phyloP scores from a whole-genome alignment of 2,797 vertebrate genomes.

The Acrossocheilus wenchowensis region DNA sequence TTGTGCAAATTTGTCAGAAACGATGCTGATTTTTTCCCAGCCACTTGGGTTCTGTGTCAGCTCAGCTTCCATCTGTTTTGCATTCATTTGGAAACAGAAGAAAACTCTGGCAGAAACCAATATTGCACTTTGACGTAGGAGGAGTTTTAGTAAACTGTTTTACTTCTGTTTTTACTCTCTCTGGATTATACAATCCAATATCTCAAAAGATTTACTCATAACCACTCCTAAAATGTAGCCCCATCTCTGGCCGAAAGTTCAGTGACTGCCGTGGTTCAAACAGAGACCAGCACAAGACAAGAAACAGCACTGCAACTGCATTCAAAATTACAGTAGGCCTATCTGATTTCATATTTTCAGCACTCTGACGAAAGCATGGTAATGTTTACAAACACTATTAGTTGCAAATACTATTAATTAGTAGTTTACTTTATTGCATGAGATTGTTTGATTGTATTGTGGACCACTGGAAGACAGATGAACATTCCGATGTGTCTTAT shows the following conservation, averaged over 20 bases:
- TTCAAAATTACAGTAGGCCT: background rate
- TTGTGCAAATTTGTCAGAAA: no score
- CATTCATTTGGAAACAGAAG: background rate
- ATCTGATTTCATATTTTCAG: background rate
- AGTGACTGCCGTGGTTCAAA: background rate
- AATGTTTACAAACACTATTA: background rate
- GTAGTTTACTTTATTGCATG: background rate
- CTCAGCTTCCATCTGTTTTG: background rate
- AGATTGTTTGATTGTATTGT: background rate
- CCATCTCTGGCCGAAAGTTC: background rate
- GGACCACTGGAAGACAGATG: background rate
- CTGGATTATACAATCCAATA: background rate
- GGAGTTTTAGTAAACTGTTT: background rate
- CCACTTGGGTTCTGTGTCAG: background rate
- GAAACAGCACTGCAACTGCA: background rate
- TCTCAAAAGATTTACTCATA: background rate
- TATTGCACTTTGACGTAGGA: background rate
- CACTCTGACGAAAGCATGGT: background rate
- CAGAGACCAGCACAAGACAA: background rate
- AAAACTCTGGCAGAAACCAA: background rate
- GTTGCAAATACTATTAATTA: background rate
- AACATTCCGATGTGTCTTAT: background rate
- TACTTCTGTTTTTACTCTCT: background rate
- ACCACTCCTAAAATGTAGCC: slow-evolving; percentile 1
- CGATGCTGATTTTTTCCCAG: background rate